These are phyloP conservation scores for Xiphorhynchus erythropygius DNA, from an alignment of 2,797 vertebrate species.

Conservation along the genomic window DNA sequence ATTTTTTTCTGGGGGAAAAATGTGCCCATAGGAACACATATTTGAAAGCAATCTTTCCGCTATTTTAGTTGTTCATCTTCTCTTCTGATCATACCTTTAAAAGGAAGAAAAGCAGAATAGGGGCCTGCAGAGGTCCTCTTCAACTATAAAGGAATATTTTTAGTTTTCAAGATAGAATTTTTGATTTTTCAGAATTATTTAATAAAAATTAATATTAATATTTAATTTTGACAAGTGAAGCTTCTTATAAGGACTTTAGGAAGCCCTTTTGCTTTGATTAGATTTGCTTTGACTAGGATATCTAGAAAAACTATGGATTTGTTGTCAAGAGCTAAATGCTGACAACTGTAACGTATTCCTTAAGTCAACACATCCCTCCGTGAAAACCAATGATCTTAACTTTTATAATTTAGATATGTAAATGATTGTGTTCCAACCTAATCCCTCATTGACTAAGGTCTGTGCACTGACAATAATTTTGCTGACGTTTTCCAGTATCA, in stretches of 20 bases:
- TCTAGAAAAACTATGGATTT: background rate
- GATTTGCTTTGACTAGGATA: too few relatives aligned
- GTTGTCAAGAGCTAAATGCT: background rate
- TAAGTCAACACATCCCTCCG: background rate
- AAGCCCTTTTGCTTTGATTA: background rate
- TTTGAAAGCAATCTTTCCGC: background rate
- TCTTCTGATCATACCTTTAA: background rate
- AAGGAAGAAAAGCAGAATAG: background rate
- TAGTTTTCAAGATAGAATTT: background rate
- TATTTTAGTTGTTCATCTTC: background rate
- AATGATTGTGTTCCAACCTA: background rate
- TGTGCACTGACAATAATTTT: background rate
- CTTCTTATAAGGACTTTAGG: background rate
- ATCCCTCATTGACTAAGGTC: background rate
- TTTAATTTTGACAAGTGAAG: background rate
- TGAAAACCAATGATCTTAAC: background rate
- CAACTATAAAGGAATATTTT: background rate
- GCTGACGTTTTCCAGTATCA: background rate
- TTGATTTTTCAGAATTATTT: background rate
- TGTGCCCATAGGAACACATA: background rate
- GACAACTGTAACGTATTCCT: background rate
- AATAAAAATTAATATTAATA: background rate
- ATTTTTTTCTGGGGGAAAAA: background rate
- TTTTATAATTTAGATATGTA: background rate
- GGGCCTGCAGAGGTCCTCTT: background rate